Conservation (phyloP, 2,797 vertebrate species). For the Pelobates cultripes region DNA sequence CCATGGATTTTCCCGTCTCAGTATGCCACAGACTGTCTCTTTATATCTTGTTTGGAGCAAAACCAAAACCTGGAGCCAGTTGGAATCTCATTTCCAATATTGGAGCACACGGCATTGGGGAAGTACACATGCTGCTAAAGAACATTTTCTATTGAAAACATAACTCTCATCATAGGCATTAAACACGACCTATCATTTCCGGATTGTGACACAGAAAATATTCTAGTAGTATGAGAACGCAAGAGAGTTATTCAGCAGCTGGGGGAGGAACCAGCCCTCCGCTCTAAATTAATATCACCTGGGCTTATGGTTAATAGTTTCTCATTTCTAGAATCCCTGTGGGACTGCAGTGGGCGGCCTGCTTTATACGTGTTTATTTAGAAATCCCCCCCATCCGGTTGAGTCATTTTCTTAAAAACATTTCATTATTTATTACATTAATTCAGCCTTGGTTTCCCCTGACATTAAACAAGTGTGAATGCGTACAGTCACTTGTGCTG, state of each 20-base stretch:
- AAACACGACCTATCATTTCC: conserved; percentile 40
- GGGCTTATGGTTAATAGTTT: conserved; percentile 42
- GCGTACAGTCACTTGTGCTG: background rate
- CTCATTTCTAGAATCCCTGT: conserved; percentile 51
- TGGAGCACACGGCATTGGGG: background rate
- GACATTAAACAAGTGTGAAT: background rate
- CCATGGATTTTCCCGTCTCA: too few species aligned
- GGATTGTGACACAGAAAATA: conserved; percentile 30
- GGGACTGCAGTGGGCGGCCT: conserved; percentile 46
- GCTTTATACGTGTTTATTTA: conserved; percentile 45
- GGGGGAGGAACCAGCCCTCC: conserved; percentile 28
- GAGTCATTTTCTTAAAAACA: conserved; percentile 41
- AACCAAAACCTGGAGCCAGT: background rate
- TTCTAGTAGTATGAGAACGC: conserved; percentile 44
- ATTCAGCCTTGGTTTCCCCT: conserved; percentile 18
- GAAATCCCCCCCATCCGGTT: conserved; percentile 45
- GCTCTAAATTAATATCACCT: conserved; percentile 55
- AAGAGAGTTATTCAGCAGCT: conserved; percentile 45
- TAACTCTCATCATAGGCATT: conserved; percentile 20
- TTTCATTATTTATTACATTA: conserved; percentile 18
- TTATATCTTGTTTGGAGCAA: too few species aligned
- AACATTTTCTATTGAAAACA: conserved; percentile 28
- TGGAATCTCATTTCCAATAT: background rate
- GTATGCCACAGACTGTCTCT: too few species aligned
- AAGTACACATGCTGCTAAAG: conserved; percentile 16